These are phyloP conservation scores for Myotis brandtii DNA, from an alignment of 2,113 vertebrate genomes.

Conservation along the genomic window DNA sequence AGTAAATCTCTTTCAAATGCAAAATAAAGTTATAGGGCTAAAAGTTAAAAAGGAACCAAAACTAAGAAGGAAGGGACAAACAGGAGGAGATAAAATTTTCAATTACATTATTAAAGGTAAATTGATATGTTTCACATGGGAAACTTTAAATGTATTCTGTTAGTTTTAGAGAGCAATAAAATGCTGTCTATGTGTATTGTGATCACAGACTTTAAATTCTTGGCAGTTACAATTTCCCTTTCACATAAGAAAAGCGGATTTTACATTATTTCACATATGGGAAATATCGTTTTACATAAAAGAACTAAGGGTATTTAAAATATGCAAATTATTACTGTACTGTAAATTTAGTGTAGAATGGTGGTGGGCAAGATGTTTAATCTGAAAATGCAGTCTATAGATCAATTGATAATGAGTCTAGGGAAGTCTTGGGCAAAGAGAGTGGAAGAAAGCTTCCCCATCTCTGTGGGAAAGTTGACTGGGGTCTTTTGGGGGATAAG, in stretches of 20 bases:
- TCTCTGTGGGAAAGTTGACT: neutral
- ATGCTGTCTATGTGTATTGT: neutral
- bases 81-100: neutral
- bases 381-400: neutral
- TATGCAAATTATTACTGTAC: neutral
- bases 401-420: neutral
- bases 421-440: neutral
- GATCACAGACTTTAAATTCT: slow-evolving; percentile 41
- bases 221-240: neutral
- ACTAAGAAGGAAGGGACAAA: neutral
- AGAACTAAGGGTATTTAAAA: slow-evolving; percentile 37
- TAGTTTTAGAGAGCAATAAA: slow-evolving; percentile 1
- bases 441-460: neutral
- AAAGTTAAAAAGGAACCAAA: slow-evolving; percentile 34
- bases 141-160: slow-evolving; percentile 23
- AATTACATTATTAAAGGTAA: slow-evolving; percentile 37
- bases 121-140: slow-evolving; percentile 12
- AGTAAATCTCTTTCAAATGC: slow-evolving; percentile 37
- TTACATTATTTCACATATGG: neutral
- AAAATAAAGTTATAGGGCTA: slow-evolving; percentile 24
- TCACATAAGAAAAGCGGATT: neutral
- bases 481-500: neutral
- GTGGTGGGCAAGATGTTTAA: neutral
- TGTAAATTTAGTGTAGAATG: neutral
- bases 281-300: slow-evolving; percentile 10